Conservation (phyloP, 35 echinoderm and acorn worm genomes). For the Holothuria glaberrima region DNA sequence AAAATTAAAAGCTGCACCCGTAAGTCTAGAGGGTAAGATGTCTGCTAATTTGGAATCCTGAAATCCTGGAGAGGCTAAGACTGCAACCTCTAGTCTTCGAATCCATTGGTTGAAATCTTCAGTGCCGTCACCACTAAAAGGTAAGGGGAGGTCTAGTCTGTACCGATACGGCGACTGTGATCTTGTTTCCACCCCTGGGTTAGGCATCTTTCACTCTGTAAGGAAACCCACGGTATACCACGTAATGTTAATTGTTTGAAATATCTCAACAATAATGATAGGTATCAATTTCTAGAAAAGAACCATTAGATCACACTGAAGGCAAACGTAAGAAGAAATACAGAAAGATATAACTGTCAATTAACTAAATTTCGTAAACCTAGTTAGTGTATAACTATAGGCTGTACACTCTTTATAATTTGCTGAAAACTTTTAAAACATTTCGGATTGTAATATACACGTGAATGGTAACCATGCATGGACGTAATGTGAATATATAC, state of each 20-base stretch:
- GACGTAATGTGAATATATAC: neutral
- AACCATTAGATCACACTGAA: neutral
- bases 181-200: neutral
- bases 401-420: neutral
- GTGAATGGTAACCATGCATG: neutral
- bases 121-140: constrained; percentile 6
- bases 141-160: neutral
- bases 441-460: neutral
- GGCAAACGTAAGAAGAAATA: neutral
- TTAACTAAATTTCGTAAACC: neutral
- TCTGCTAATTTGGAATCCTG: neutral
- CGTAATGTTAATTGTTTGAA: neutral
- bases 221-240: too few relatives aligned
- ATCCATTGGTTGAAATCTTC: neutral
- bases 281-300: neutral
- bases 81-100: neutral
- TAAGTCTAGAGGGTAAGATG: neutral
- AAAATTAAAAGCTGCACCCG: constrained; percentile 8
- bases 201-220: constrained; percentile 2
- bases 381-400: neutral
- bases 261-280: constrained; percentile 8
- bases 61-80: neutral
- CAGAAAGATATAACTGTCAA: too few relatives aligned
- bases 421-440: neutral
- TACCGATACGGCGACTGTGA: constrained; percentile 1